phyloP scores from a whole-genome alignment of 2,113 vertebrate species.

The Pelodiscus sinensis region DNA sequence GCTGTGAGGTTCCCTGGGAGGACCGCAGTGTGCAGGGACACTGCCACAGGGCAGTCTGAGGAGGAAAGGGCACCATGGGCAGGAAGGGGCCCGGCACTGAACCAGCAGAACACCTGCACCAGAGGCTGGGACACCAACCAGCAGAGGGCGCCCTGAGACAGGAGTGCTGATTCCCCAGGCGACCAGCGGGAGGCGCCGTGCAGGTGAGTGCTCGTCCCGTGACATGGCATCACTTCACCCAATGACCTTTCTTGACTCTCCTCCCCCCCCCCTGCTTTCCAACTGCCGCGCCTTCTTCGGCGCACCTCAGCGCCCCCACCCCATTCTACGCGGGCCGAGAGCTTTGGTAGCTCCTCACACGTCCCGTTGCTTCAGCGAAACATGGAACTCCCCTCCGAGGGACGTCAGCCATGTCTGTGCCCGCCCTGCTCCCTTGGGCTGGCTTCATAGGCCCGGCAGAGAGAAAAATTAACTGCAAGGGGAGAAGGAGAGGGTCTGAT shows the following conservation, averaged over 20 bases:
- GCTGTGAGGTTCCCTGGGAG: no score
- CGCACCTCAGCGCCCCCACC: not conserved
- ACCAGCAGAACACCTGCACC: no score
- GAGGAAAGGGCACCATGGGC: no score
- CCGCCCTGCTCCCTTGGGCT: not conserved
- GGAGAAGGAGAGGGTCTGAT: not conserved
- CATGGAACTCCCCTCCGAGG: accelerated
- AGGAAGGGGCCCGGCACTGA: no score
- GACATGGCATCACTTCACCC: not conserved
- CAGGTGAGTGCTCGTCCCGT: no score
- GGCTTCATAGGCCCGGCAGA: not conserved
- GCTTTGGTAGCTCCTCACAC: not conserved
- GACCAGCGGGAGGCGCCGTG: no score
- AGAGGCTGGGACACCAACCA: no score
- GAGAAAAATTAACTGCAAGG: not conserved
- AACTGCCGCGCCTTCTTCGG: not conserved
- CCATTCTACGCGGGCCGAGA: not conserved
- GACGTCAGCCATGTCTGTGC: not conserved
- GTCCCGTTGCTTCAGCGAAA: not conserved
- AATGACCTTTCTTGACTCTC: not conserved
- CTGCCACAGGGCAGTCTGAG: no score
- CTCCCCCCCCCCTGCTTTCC: not conserved
- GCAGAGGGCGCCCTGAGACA: no score
- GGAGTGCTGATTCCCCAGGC: no score
- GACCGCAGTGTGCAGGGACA: no score